phyloP scores from a whole-genome alignment of 2,888 invertebrate genomes.

The Myopa tessellatipennis region DNA sequence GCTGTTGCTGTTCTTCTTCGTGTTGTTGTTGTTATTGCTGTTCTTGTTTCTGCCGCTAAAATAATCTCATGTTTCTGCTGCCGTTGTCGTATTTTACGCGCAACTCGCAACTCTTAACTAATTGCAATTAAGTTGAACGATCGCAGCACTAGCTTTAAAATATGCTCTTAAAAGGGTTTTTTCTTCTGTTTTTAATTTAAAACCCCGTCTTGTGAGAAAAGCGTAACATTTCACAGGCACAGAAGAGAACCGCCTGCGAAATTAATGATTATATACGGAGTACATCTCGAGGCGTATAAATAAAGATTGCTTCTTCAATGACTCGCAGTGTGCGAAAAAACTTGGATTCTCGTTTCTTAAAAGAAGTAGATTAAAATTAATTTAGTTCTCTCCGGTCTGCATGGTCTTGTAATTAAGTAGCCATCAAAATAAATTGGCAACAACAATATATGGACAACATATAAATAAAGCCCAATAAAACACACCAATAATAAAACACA shows the following conservation, averaged over 20 bases:
- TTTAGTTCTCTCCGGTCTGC: too few species aligned
- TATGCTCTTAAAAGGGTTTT: not conserved
- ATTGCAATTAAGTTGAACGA: constrained; percentile 22
- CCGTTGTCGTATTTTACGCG: not conserved
- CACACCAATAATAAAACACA: too few species aligned
- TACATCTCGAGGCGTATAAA: too few species aligned
- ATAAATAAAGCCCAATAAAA: too few species aligned
- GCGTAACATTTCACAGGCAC: not conserved
- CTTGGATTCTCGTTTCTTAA: not conserved
- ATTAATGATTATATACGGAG: too few species aligned
- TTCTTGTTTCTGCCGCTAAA: not conserved
- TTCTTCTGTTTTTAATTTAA: not conserved
- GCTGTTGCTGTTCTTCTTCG: not conserved
- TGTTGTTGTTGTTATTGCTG: not conserved
- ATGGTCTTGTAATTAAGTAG: too few species aligned
- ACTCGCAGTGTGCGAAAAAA: too few species aligned
- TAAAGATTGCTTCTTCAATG: too few species aligned
- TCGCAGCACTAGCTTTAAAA: not conserved
- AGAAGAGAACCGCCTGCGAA: too few species aligned
- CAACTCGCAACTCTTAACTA: constrained; percentile 2
- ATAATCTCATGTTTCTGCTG: not conserved
- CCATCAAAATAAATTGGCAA: too few species aligned
- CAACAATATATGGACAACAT: too few species aligned
- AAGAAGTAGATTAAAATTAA: too few species aligned
- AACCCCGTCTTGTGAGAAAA: not conserved